Evolutionary conservation across 2,888 invertebrate species (phyloP).

Genomic region (Coelinius sp.): DNA sequence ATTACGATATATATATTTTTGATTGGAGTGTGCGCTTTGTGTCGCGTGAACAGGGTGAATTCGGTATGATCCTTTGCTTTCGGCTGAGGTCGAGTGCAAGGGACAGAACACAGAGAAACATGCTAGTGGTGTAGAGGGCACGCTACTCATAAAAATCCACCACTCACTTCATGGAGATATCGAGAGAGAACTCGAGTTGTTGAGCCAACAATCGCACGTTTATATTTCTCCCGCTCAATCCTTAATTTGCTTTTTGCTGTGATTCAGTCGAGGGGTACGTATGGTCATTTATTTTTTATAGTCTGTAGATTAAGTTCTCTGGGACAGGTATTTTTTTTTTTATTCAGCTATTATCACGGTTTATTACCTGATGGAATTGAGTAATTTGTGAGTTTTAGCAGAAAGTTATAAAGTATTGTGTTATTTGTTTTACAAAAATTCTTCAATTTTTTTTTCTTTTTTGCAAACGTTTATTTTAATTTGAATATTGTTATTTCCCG

Average conservation of each 20-base stretch:
- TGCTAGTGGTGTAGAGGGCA: conserved; percentile 55
- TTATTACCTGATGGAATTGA: conserved; percentile 43
- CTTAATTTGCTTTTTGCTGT: not conserved
- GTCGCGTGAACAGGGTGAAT: conserved; percentile 55
- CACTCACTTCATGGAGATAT: conserved; percentile 52
- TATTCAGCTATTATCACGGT: conserved; percentile 38
- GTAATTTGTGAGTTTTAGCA: conserved; percentile 40
- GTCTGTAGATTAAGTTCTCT: conserved; percentile 38
- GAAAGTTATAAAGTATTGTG: no score
- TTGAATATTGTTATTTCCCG: not conserved
- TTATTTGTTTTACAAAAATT: no score
- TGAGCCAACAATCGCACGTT: conserved; percentile 3
- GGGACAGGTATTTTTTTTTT: conserved; percentile 10
- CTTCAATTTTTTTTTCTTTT: no score
- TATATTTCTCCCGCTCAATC: conserved; percentile 10
- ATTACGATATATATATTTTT: conserved; percentile 63
- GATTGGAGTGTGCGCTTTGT: conserved; percentile 58
- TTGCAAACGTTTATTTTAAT: no score
- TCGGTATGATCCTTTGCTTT: not conserved
- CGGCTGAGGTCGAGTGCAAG: conserved; percentile 21
- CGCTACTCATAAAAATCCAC: conserved; percentile 61
- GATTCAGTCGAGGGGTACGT: not conserved
- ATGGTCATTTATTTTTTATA: conserved; percentile 44
- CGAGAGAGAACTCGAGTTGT: conserved; percentile 23
- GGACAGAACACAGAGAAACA: conserved; percentile 46